These are phyloP conservation scores for Serripes groenlandicus DNA, from an alignment of 2,888 invertebrate species.

Conservation along the genomic window DNA sequence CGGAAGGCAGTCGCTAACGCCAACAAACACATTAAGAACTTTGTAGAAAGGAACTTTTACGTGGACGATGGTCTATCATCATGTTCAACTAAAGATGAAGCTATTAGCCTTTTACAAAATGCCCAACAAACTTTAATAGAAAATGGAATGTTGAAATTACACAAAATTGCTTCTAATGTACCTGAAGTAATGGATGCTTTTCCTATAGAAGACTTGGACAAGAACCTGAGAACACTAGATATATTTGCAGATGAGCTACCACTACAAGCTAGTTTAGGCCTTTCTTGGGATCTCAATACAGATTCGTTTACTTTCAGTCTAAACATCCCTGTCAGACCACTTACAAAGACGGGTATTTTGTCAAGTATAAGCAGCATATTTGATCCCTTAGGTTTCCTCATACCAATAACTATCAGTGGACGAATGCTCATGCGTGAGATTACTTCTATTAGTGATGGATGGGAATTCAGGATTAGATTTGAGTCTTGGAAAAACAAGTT, in stretches of 20 bases:
- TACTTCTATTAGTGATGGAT: too few relatives aligned
- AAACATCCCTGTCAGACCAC: conserved; percentile 28
- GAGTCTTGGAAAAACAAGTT: too few relatives aligned
- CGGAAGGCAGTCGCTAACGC: conserved; percentile 30
- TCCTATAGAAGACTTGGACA: conserved; percentile 31
- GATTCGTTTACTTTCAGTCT: conserved; percentile 27
- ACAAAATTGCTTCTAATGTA: conserved; percentile 61
- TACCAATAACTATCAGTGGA: too few relatives aligned
- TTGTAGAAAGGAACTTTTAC: conserved; percentile 58
- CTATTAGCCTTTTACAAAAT: conserved; percentile 42
- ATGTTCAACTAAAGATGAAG: conserved; percentile 16
- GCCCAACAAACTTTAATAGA: conserved; percentile 36
- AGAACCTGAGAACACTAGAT: conserved; percentile 29
- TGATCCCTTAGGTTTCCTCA: conserved; percentile 64
- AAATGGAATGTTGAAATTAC: conserved; percentile 49
- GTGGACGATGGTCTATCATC: conserved; percentile 65
- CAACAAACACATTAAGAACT: conserved; percentile 28
- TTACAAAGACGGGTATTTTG: conserved; percentile 54
- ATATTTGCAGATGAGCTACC: conserved; percentile 24
- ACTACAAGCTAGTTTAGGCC: conserved; percentile 32
- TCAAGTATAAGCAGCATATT: conserved; percentile 58
- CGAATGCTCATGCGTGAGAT: too few relatives aligned
- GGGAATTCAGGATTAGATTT: too few relatives aligned
- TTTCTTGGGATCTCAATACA: conserved; percentile 27
- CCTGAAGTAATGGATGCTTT: conserved; percentile 33